Evolutionary conservation across 2,888 invertebrate genomes (phyloP), one percentile per base, ranked within the genome.

Genomic region (Noctua janthina): DNA sequence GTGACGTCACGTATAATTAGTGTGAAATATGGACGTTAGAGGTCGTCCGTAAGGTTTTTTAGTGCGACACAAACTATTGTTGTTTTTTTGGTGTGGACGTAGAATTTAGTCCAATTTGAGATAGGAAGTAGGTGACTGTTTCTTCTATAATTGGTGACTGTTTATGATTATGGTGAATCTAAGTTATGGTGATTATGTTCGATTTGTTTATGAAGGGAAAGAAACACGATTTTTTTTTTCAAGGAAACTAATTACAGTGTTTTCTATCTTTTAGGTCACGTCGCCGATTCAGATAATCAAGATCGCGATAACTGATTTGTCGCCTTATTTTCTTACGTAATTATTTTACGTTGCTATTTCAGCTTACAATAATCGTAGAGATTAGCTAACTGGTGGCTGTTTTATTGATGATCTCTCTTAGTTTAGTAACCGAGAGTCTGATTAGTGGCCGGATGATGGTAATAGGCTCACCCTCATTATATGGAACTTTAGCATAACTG

Each of bases 1-100:
- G 90, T 93, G 94, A 95, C 94, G 87, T 95, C 93, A 92, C 92
- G 68, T 68, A 94, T 96, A 96, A 96, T 96, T 95, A 95, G 94
- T 95, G 96, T 96, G 95, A 96, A 95, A 95, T 96, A 96, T 96
- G 78, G 93, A 75, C 49, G 92, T 90, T 91, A 76, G 76, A 82
- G 89, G 90, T 89, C 87, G 86, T 78, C 75, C 80, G 85, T 90
- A 91, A 51, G 91, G 87, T 90, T 91, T 85, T 87, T 86, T 3
- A 46, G 17, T 23, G 39, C 17, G 66, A 39, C 62, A 17, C 51
- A 15, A 54, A 11, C 39, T 20, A 10, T 56, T 39, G 43, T 29
- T 67, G 54, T 79, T 81, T 76, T 71, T 74, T 76, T 74, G 49
- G 35, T 76, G 51, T 70, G 49, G 20, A 77, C 62, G 43, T 73